These are phyloP conservation scores for Hypolimnas misippus DNA, from an alignment of 2,888 invertebrate species.

Conservation along the genomic window DNA sequence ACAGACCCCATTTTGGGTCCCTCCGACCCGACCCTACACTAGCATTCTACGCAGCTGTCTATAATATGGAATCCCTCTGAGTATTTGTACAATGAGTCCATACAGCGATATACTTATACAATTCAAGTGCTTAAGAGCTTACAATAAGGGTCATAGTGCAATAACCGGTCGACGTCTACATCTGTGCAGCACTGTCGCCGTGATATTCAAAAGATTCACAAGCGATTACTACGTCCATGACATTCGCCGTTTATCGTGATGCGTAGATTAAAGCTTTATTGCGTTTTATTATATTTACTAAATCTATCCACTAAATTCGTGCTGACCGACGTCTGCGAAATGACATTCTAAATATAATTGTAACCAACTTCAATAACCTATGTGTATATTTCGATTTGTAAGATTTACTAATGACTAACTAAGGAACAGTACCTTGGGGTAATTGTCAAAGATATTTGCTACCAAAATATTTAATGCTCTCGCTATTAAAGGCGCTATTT, in stretches of 20 bases:
- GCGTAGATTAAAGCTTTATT: conserved; percentile 12
- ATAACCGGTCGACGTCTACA: conserved; percentile 18
- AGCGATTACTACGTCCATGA: conserved; percentile 21
- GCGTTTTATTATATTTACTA: conserved; percentile 10
- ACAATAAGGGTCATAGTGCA: conserved; percentile 27
- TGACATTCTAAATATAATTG: too few relatives aligned
- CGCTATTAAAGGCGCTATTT: too few relatives aligned
- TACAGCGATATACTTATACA: conserved; percentile 24
- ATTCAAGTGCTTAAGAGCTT: conserved; percentile 25
- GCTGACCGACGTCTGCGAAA: too few relatives aligned
- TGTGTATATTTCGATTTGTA: too few relatives aligned
- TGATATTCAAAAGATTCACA: conserved; percentile 31
- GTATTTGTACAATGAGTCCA: conserved; percentile 21
- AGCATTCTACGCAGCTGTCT: conserved; percentile 37
- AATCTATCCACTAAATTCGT: background rate
- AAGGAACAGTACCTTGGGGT: too few relatives aligned
- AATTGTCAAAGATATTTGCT: too few relatives aligned
- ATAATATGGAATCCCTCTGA: conserved; percentile 35
- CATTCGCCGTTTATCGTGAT: conserved; percentile 10
- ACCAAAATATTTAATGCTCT: too few relatives aligned
- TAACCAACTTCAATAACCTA: too few relatives aligned
- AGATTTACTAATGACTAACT: too few relatives aligned
- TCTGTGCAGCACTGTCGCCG: conserved; percentile 23
- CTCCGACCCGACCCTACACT: conserved; percentile 31
- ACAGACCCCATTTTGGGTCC: conserved; percentile 38